A percentile compares a stretch with the other conserved stretches of the same genome.
Evolutionary conservation across 2,113 vertebrate species (phyloP).

Genomic region (Eublepharis macularius): DNA sequence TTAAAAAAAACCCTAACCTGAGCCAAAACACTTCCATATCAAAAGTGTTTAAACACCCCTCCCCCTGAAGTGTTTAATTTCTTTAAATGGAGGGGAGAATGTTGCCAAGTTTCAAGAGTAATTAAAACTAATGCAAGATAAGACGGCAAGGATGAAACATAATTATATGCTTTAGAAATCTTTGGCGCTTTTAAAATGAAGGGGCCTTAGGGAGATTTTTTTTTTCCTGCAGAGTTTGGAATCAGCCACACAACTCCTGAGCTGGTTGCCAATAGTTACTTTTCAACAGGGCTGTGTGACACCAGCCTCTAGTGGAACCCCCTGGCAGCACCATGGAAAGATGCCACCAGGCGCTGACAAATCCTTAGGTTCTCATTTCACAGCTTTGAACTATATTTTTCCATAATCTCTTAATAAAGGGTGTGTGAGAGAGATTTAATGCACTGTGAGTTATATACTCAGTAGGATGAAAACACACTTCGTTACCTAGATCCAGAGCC

Average conservation of each 20-base stretch:
- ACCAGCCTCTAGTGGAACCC: conserved; percentile 33
- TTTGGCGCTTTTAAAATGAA: conserved; percentile 65
- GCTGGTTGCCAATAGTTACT: neutral
- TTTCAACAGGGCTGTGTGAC: conserved; percentile 29
- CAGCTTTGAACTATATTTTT: neutral
- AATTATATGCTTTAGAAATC: conserved; percentile 66
- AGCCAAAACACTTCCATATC: conserved; percentile 62
- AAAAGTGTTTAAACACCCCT: conserved; percentile 47
- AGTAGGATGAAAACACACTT: neutral
- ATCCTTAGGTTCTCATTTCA: conserved; percentile 6
- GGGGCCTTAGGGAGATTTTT: conserved; percentile 66
- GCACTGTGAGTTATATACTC: neutral
- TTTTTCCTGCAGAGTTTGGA: conserved; percentile 30
- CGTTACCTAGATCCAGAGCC: neutral
- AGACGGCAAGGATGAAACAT: conserved; percentile 57
- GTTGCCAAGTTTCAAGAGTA: conserved; percentile 61
- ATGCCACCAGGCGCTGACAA: conserved; percentile 11
- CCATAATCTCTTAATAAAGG: neutral
- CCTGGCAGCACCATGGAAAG: conserved; percentile 23
- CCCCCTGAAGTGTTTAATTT: conserved; percentile 63
- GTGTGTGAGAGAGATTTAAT: neutral
- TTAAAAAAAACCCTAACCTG: neutral
- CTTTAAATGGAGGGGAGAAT: conserved; percentile 58
- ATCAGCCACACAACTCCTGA: neutral
- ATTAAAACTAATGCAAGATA: conserved; percentile 66